Evolutionary conservation across 2,888 invertebrate genomes (phyloP), one percentile per base, ranked within the genome.

Genomic region (Dorcus hopei): DNA sequence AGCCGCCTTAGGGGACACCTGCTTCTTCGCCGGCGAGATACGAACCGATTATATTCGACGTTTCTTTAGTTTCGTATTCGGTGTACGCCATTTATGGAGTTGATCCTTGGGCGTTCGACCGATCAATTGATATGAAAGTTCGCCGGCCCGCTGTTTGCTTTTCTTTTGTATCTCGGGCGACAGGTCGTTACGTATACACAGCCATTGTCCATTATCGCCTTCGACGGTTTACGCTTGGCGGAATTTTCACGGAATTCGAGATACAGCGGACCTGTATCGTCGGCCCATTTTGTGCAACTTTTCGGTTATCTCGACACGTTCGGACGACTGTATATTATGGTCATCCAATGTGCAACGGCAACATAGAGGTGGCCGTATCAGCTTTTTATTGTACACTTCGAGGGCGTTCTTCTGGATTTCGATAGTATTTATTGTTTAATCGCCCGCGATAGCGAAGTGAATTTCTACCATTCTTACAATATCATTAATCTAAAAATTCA

Each of bases 331-430:
- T 65, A 65, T 67, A 68, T 65, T 68, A 67, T 66, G 52, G 60
- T 60, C 66, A 67, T 68, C 65, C 67, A 68, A 67, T 65, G 68
- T 68, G 69, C 68, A 71, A 70, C 70, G 66, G 68, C 67, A 66
- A 63, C 64, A 61, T 62, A 58, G 61, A 61, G 61, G 61, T 62
- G 53, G 62, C 59, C 65, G 61, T 63, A 61, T 65, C 65, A 60
- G 52, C 59, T 50, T 62, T 61, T 55, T 58, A 62, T 58, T 62
- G 59, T 59, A 59, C 58, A 64, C 62, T 64, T 62, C 63, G 55
- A 56, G 63, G 50, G 57, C 59, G 55, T 59, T 65, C 57, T 61
- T 51, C 61, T 61, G 62, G 62, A 58, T 52, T 61, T 67, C 64
- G 62, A 62, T 65, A 59, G 59, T 58, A 57, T 33, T 33, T 33